These are phyloP conservation scores for Heliconius erato DNA, from an alignment of 2,888 invertebrate genomes.

Conservation along the genomic window DNA sequence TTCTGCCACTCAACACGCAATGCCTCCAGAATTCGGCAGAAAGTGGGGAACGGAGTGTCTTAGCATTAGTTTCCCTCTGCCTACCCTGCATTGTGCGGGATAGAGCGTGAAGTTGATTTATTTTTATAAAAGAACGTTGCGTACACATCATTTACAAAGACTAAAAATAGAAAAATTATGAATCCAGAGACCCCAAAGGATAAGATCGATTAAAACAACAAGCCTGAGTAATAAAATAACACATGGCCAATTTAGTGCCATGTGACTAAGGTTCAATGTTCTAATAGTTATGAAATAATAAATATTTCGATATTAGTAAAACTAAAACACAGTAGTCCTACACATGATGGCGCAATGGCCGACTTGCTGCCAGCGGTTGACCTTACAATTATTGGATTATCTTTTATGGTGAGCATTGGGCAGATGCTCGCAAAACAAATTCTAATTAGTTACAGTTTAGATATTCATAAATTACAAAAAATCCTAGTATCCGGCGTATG, in stretches of 20 bases:
- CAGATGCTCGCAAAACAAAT: conserved; percentile 75
- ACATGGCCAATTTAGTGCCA: conserved; percentile 63
- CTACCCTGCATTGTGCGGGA: too few species aligned
- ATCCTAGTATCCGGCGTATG: conserved; percentile 42
- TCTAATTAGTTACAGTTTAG: conserved; percentile 62
- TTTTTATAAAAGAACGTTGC: neutral
- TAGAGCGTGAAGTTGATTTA: too few species aligned
- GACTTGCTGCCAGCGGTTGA: conserved; percentile 63
- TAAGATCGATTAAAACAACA: conserved; percentile 9
- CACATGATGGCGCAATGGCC: conserved; percentile 60
- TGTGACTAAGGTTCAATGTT: conserved; percentile 65
- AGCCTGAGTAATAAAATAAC: conserved; percentile 46
- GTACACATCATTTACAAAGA: neutral
- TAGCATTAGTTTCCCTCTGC: too few species aligned
- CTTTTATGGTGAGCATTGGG: conserved; percentile 71
- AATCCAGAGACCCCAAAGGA: conserved; percentile 18
- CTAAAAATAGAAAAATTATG: conserved; percentile 19
- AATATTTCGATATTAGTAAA: conserved; percentile 41
- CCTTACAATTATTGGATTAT: conserved; percentile 78
- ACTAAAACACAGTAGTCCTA: conserved; percentile 50
- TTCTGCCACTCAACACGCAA: too few species aligned
- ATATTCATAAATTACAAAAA: conserved; percentile 14
- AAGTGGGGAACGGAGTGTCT: too few species aligned
- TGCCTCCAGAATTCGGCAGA: too few species aligned
- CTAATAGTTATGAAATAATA: conserved; percentile 49